Percentiles rank a stretch among this genome's conserved stretches.
phyloP scores from a whole-genome alignment of 2,888 invertebrate genomes.

The Pterostichus madidus region DNA sequence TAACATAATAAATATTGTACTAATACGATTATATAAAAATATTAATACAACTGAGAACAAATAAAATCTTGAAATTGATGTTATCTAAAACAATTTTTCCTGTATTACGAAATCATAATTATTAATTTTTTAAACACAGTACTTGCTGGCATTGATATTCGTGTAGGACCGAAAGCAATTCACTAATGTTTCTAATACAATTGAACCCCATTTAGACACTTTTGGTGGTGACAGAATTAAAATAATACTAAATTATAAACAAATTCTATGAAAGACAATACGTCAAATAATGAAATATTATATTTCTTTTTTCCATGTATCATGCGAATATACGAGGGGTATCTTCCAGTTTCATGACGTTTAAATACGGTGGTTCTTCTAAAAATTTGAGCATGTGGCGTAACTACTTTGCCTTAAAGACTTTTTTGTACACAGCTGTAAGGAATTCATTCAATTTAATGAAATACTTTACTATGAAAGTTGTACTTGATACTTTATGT shows the following conservation, averaged over 20 bases:
- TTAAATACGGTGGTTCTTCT: too few relatives aligned
- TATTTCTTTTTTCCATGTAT: too few relatives aligned
- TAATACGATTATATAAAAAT: constrained; percentile 59
- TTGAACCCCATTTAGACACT: constrained; percentile 61
- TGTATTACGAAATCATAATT: neutral
- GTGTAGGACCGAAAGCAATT: neutral
- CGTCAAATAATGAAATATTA: neutral
- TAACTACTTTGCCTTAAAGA: too few relatives aligned
- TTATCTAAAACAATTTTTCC: constrained; percentile 23
- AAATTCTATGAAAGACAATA: constrained; percentile 4
- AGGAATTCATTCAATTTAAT: too few relatives aligned
- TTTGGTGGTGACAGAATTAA: constrained; percentile 47
- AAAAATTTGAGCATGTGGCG: too few relatives aligned
- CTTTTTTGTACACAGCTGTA: too few relatives aligned
- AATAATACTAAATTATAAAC: constrained; percentile 21
- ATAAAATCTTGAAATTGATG: constrained; percentile 6
- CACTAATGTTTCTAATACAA: neutral
- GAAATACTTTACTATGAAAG: too few relatives aligned
- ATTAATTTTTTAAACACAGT: neutral
- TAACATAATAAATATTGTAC: constrained; percentile 60
- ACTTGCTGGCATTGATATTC: neutral
- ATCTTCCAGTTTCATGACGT: too few relatives aligned
- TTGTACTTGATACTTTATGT: too few relatives aligned
- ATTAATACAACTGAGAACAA: constrained; percentile 37
- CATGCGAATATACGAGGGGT: too few relatives aligned